These are phyloP conservation scores for Esox lucius DNA, from an alignment of 2,797 vertebrate species.

Conservation along the genomic window DNA sequence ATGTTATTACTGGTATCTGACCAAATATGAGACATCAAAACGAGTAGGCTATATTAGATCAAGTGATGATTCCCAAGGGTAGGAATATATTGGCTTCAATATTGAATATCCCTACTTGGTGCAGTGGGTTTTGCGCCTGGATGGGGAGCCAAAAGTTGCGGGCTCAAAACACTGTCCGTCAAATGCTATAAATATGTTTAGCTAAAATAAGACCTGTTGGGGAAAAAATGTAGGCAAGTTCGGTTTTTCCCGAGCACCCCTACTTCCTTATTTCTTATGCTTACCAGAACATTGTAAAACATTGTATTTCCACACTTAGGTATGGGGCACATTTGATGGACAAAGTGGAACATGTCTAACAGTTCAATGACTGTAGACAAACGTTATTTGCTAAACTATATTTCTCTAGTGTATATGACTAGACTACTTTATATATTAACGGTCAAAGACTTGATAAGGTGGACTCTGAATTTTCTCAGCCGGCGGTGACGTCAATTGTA, in stretches of 20 bases:
- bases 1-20: background rate
- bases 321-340: background rate
- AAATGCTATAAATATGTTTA: background rate
- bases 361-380: background rate
- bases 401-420: background rate
- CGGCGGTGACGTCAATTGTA: constrained; percentile 58
- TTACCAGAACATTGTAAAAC: background rate
- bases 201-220: background rate
- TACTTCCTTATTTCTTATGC: background rate
- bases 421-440: background rate
- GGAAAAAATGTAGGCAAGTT: no score
- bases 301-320: background rate
- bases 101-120: no score
- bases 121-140: no score
- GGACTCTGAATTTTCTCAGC: background rate
- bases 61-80: background rate
- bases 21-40: background rate
- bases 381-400: background rate
- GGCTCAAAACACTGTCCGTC: background rate
- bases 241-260: background rate
- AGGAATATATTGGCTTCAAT: background rate
- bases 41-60: background rate
- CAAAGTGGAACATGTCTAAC: background rate
- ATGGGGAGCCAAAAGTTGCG: background rate
- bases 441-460: background rate